These are phyloP conservation scores for Trematomus loennbergii DNA, from an alignment of 2,113 vertebrate genomes.

Conservation along the genomic window DNA sequence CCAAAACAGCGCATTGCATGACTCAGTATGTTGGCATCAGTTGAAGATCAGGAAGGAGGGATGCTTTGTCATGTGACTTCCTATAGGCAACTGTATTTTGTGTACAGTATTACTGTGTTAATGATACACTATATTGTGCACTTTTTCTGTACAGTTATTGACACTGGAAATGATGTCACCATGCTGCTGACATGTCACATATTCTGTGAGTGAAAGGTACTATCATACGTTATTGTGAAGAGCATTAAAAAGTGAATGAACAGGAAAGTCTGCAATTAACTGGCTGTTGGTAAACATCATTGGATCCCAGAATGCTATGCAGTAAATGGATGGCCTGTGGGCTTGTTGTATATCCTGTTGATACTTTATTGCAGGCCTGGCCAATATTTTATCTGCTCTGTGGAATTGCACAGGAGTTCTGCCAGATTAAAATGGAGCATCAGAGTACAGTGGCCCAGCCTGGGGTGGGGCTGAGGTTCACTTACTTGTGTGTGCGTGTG, in stretches of 20 bases:
- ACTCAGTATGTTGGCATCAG: constrained; percentile 38
- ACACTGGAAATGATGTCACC: background rate
- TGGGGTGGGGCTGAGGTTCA: constrained; percentile 42
- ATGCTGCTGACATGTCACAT: background rate
- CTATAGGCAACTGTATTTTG: background rate
- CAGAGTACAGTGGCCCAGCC: constrained; percentile 5
- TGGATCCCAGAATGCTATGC: background rate
- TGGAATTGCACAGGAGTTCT: constrained; percentile 7
- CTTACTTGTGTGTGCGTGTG: background rate
- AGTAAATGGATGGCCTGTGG: background rate
- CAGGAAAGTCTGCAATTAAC: background rate
- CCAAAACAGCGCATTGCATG: constrained; percentile 10
- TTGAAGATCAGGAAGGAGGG: background rate
- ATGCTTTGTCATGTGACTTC: constrained; percentile 27
- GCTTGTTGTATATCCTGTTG: constrained; percentile 1
- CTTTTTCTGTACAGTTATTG: background rate
- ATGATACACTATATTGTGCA: background rate
- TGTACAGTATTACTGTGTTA: background rate
- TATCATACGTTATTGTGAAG: background rate
- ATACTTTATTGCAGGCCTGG: constrained; percentile 1
- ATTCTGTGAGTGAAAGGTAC: background rate
- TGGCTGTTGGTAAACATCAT: background rate
- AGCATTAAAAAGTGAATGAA: background rate
- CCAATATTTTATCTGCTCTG: constrained; percentile 4
- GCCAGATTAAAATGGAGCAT: constrained; percentile 56